phyloP scores from a whole-genome alignment of 2,888 invertebrate species.

The Andrena bucephala region DNA sequence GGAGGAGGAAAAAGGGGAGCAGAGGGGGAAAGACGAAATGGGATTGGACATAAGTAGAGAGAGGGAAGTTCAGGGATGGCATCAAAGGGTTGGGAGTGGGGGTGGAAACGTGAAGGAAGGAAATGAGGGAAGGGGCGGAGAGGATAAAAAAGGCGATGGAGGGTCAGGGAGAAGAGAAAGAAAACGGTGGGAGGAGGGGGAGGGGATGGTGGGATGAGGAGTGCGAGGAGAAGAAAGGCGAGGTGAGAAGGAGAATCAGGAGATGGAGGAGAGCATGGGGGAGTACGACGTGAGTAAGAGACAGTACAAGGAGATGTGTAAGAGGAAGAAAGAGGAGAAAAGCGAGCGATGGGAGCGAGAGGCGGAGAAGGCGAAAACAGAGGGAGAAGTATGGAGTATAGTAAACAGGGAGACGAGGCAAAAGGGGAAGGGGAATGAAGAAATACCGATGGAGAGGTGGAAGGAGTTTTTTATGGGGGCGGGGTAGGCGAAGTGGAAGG shows the following conservation, averaged over 20 bases:
- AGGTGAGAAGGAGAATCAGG: not conserved
- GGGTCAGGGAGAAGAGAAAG: not conserved
- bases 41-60: not conserved
- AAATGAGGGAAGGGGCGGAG: not conserved
- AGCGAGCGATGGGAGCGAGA: not conserved
- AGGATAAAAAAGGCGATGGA: not conserved
- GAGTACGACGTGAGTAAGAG: not conserved
- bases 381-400: not conserved
- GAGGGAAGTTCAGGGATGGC: not conserved
- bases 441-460: not conserved
- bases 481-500: no score
- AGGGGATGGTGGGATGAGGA: not conserved
- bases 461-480: not conserved
- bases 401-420: not conserved
- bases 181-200: not conserved
- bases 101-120: no score
- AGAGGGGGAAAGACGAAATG: not conserved
- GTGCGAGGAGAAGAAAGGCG: not conserved
- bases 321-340: not conserved
- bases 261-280: not conserved
- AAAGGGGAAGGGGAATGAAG: not conserved
- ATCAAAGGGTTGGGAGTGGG: not conserved
- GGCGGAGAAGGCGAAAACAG: slow-evolving; percentile 2
- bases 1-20: not conserved
- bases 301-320: not conserved